phyloP scores from a whole-genome alignment of 1,140 invertebrate genomes.

The Diabrotica undecimpunctata region DNA sequence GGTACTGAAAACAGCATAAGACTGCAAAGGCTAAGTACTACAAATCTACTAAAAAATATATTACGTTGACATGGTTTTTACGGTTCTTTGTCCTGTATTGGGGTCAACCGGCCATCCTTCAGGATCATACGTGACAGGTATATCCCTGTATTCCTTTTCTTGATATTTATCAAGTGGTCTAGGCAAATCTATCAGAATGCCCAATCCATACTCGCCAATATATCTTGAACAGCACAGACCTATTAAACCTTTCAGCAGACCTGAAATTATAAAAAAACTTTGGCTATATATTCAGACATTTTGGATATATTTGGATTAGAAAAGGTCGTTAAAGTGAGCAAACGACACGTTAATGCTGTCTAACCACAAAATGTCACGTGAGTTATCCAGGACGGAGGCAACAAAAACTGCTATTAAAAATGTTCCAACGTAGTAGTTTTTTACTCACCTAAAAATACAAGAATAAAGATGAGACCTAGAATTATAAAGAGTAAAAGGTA shows the following conservation, averaged over 20 bases:
- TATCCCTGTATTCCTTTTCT: conserved; percentile 44
- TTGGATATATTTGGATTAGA: background rate
- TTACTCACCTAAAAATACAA: conserved; percentile 24
- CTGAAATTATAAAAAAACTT: conserved; percentile 16
- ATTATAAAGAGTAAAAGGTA: conserved; percentile 20
- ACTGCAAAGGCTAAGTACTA: no score
- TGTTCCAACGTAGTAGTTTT: no score
- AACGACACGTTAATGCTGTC: background rate
- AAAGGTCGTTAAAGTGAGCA: conserved; percentile 1
- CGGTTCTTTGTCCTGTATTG: conserved; percentile 47
- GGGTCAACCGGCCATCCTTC: conserved; percentile 55
- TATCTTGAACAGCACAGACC: conserved; percentile 24
- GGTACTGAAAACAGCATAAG: no score
- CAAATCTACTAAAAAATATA: background rate
- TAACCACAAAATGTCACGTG: no score
- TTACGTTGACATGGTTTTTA: conserved; percentile 32
- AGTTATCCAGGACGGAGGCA: no score
- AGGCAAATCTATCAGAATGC: conserved; percentile 47
- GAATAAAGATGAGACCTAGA: conserved; percentile 17
- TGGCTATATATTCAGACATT: no score
- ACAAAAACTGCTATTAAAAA: no score
- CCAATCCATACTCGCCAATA: conserved; percentile 44
- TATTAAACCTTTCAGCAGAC: conserved; percentile 31
- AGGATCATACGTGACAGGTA: conserved; percentile 49
- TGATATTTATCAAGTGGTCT: conserved; percentile 49